Conservation (phyloP, 1,140 invertebrate genomes). For the Lepidurus apus region DNA sequence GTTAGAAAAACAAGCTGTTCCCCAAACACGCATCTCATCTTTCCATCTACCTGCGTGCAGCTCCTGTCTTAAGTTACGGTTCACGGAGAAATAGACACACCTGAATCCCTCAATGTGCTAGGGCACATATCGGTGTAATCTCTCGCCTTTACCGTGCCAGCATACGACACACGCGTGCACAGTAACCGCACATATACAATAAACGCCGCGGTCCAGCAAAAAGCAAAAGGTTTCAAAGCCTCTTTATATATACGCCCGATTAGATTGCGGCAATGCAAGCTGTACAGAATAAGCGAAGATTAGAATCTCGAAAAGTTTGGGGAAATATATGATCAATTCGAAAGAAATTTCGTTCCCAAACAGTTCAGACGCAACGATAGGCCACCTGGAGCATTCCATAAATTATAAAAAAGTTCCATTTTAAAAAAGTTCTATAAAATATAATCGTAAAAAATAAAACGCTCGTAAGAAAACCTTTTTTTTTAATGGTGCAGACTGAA, state of each 20-base stretch:
- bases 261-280: too few relatives aligned
- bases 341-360: too few relatives aligned
- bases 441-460: background rate
- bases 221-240: background rate
- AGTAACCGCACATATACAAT: constrained; percentile 2
- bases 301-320: too few relatives aligned
- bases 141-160: background rate
- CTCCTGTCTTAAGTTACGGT: background rate
- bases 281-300: too few relatives aligned
- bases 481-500: background rate
- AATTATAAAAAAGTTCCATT: too few relatives aligned
- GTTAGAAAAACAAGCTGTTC: constrained; percentile 16
- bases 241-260: background rate
- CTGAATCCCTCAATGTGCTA: background rate
- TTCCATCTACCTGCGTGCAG: constrained; percentile 8
- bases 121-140: background rate
- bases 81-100: background rate
- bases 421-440: too few relatives aligned
- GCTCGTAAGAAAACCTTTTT: background rate
- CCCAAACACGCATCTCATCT: constrained; percentile 1
- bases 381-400: too few relatives aligned
- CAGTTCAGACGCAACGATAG: too few relatives aligned
- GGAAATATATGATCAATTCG: too few relatives aligned
- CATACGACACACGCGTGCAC: background rate
- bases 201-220: background rate